Base-by-base conservation (phyloP, 30 jellyfish, hydroid and myxozoan species). In the Aurelia sp. region DNA sequence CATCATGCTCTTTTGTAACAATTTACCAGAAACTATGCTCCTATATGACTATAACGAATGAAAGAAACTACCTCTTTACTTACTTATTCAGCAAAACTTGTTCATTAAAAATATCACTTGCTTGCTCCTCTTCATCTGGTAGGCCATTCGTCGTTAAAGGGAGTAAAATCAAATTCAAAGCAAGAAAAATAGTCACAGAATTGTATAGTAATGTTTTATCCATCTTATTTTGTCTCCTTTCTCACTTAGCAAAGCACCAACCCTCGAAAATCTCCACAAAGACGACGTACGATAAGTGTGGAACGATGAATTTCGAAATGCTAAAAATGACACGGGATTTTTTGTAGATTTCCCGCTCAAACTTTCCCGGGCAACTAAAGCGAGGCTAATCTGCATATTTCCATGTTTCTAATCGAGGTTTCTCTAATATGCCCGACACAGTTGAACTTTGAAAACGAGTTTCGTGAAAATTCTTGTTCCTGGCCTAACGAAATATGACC, bases 51-150 rank as follows among this genome's bases (percentile, higher is more conserved):
- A 52, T 52, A 52, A 9, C 63, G 63, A 52, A 52, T 52, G 11
- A 16, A 52, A 52, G 63, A 52, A 52, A 52, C 63, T 52, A 16
- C 63, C 63, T 52, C 63, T 52, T 52, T 52, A 52, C 63, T 52
- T 52, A 52, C 63, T 52, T 52, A 52, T 52, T 52, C 63, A 52
- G 16, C 63, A n/a, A n/a, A n/a, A n/a, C n/a, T n/a, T n/a, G n/a
- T n/a, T n/a, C n/a, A n/a, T n/a, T n/a, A n/a, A n/a, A 52, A 52
- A 52, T 52, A 52, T 52, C 63, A 52, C 63, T 52, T 52, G 15
- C 63, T 52, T 52, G 63, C 63, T 52, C 63, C 63, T 52, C 63
- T 52, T 52, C 63, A n/a, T n/a, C n/a, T n/a, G n/a, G n/a, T n/a
- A n/a, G 63, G 11, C 63, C 63, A 52, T 52, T 52, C 63, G 63